phyloP scores from a whole-genome alignment of 2,888 invertebrate genomes.

The Heteromyza rotundicornis region DNA sequence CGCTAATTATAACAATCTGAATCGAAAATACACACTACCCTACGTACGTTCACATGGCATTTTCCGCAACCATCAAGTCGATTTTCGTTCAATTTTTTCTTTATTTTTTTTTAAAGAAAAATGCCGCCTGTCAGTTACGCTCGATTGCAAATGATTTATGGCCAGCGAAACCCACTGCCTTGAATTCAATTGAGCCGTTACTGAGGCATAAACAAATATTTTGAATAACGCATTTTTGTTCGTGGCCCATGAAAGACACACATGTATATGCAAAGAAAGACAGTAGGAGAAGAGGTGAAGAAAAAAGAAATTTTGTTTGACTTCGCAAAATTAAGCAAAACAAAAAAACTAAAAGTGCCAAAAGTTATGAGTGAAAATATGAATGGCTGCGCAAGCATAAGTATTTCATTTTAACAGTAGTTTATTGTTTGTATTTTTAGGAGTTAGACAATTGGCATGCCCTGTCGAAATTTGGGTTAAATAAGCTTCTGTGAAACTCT shows the following conservation, averaged over 20 bases:
- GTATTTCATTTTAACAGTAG: too few species aligned
- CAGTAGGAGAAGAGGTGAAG: not conserved
- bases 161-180: constrained; percentile 16
- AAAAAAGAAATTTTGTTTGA: not conserved
- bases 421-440: too few species aligned
- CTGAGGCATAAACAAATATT: constrained; percentile 30
- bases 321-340: too few species aligned
- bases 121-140: constrained; percentile 22
- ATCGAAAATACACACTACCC: too few species aligned
- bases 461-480: too few species aligned
- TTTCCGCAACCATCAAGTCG: not conserved
- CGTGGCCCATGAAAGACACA: not conserved
- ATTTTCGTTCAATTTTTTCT: not conserved
- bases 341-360: not conserved
- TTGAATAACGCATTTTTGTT: not conserved
- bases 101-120: too few species aligned
- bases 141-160: constrained; percentile 23
- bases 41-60: not conserved
- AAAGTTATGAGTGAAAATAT: not conserved
- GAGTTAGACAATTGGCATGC: too few species aligned
- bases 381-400: too few species aligned
- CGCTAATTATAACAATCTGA: not conserved
- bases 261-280: not conserved
- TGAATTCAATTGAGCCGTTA: constrained; percentile 1
- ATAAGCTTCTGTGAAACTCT: too few species aligned